phyloP scores from a whole-genome alignment of 2,113 vertebrate genomes.

The Hystrix brachyura region DNA sequence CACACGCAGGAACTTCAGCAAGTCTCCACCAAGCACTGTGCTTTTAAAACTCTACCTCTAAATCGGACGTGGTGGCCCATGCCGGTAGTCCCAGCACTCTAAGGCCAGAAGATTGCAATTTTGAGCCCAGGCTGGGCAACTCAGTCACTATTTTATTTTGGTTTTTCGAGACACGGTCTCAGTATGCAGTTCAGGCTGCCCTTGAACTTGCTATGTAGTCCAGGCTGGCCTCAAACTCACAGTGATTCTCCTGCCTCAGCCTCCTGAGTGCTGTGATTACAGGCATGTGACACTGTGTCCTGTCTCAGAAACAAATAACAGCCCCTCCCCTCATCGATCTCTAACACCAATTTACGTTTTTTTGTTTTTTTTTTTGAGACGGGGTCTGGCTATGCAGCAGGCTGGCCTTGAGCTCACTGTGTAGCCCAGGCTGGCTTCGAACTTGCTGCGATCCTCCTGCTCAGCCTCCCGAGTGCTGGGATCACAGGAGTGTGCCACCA shows the following conservation, averaged over 20 bases:
- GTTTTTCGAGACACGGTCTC: background rate
- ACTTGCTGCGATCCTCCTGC: too few relatives aligned
- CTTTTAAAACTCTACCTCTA: slow-evolving; percentile 39
- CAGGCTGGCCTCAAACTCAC: too few relatives aligned
- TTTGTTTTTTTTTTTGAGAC: too few relatives aligned
- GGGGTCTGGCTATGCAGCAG: too few relatives aligned
- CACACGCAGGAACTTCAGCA: slow-evolving; percentile 59
- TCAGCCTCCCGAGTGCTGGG: too few relatives aligned
- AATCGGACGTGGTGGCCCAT: background rate
- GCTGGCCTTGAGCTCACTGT: too few relatives aligned
- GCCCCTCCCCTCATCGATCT: background rate
- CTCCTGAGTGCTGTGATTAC: background rate
- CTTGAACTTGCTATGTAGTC: too few relatives aligned
- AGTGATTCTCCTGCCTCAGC: too few relatives aligned
- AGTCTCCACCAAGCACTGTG: background rate
- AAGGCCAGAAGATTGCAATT: background rate
- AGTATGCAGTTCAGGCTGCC: background rate
- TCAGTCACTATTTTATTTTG: background rate
- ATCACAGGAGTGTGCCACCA: too few relatives aligned
- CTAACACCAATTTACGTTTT: slow-evolving; percentile 53
- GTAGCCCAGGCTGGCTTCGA: too few relatives aligned
- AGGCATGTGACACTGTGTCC: background rate
- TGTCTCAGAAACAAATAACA: background rate
- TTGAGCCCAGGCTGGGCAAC: background rate
- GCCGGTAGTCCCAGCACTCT: background rate